Evolutionary conservation across 2,113 vertebrate genomes (phyloP), one percentile per base, ranked within the genome.

Genomic region (Leucoraja erinaceus): DNA sequence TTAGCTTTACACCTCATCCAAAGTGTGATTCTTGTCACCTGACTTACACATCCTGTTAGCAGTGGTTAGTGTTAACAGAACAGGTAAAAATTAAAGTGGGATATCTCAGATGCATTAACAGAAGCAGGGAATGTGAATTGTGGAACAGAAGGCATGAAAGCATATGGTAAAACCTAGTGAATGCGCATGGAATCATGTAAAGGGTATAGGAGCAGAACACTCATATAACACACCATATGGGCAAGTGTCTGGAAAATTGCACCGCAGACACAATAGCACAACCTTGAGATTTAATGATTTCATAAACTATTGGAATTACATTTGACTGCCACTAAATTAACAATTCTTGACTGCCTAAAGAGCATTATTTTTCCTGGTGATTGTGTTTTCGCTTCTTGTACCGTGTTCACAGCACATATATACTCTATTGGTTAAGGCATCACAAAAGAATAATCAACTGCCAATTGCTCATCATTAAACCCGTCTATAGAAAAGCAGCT

Each of bases 41-140:
- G 28, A 88, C 61, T 63, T 28, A 5, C n/a, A 7, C 59, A 63
- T 88, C 28, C 59, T 63, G 14, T 88, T 18, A 31, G 28, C 83
- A 88, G 83, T 63, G 59, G 59, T 88, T 88, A n/a, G 28, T 88
- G 59, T 33, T 63, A 88, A 88, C 83, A 63, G 59, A 88, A 88
- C 59, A 33, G 83, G 16, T 63, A 66, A 61, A n/a, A 66, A 88
- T 88, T 88, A 61, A n/a, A 31, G 25, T 61, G 83, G 28, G 18
- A 63, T 6, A 61, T 86, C 25, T 86, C 56, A 63, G 28, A 31
- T n/a, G 14, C n/a, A 88, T n/a, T 7, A 88, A 18, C 83, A 88
- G 83, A 88, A 18, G n/a, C 14, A 88, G 63, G 61, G 28, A 88
- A 63, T 63, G 59, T n/a, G n/a, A 88, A 66, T n/a, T 88, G 83